Conservation (phyloP, 2,113 vertebrate species). For the Capricornis sumatraensis region DNA sequence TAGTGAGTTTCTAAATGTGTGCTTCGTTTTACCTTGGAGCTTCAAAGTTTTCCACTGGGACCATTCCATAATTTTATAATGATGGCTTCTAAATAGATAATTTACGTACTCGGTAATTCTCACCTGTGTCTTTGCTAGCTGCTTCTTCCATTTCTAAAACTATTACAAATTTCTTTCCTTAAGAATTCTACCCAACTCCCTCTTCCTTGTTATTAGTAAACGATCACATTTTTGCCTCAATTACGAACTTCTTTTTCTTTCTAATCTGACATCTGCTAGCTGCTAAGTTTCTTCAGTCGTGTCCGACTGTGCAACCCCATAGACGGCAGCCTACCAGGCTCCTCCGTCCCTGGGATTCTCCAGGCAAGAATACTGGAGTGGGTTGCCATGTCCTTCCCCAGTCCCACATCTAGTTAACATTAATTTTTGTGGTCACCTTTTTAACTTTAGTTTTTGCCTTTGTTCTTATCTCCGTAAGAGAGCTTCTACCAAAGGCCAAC, state of each 20-base stretch:
- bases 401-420: neutral
- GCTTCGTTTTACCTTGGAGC: neutral
- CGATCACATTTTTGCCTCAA: neutral
- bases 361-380: too few species aligned
- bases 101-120: neutral
- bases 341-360: too few species aligned
- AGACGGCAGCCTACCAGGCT: too few species aligned
- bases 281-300: too few species aligned
- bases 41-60: neutral
- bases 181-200: neutral
- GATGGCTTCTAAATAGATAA: neutral
- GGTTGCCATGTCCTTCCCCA: too few species aligned
- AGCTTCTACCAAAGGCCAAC: neutral
- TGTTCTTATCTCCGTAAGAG: neutral
- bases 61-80: neutral
- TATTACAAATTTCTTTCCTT: neutral
- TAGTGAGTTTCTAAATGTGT: neutral
- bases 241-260: neutral
- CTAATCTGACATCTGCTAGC: neutral
- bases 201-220: neutral
- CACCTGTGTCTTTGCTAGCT: neutral
- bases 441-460: neutral
- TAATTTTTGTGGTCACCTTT: neutral
- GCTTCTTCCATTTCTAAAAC: neutral
- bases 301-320: too few species aligned